phyloP scores from a whole-genome alignment of 2,113 vertebrate genomes.

The Saccopteryx leptura region DNA sequence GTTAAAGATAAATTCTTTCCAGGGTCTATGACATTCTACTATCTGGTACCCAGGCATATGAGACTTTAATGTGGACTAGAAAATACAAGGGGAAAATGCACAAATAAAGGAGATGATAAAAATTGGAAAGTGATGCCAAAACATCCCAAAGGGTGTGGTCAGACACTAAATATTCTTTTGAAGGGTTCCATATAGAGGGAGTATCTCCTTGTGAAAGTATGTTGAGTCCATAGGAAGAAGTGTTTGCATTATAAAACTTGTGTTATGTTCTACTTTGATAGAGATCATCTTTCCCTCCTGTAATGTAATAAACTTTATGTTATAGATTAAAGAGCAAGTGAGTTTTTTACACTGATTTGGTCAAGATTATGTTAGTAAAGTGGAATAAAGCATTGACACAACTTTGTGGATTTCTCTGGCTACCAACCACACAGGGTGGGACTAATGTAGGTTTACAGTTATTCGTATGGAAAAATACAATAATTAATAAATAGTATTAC shows the following conservation, averaged over 20 bases:
- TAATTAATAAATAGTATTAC: not conserved
- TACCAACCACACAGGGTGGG: not conserved
- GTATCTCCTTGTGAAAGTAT: not conserved
- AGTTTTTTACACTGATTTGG: not conserved
- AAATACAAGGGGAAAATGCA: not conserved
- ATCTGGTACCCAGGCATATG: not conserved
- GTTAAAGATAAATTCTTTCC: not conserved
- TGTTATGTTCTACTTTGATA: not conserved
- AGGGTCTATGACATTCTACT: not conserved
- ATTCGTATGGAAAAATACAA: not conserved
- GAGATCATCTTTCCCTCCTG: not conserved
- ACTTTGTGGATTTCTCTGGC: not conserved
- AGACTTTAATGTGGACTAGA: not conserved
- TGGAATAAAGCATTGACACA: not conserved
- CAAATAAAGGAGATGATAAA: not conserved
- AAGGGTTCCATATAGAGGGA: not conserved
- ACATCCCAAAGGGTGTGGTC: not conserved
- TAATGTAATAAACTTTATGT: not conserved
- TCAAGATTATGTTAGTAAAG: not conserved
- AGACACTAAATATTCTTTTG: not conserved
- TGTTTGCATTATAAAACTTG: constrained; percentile 42
- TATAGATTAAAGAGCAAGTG: not conserved
- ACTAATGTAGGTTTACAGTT: not conserved
- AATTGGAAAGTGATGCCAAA: not conserved
- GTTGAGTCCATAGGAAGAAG: not conserved